Evolutionary conservation across 2,888 invertebrate species (phyloP).

Genomic region (Congeria kusceri): DNA sequence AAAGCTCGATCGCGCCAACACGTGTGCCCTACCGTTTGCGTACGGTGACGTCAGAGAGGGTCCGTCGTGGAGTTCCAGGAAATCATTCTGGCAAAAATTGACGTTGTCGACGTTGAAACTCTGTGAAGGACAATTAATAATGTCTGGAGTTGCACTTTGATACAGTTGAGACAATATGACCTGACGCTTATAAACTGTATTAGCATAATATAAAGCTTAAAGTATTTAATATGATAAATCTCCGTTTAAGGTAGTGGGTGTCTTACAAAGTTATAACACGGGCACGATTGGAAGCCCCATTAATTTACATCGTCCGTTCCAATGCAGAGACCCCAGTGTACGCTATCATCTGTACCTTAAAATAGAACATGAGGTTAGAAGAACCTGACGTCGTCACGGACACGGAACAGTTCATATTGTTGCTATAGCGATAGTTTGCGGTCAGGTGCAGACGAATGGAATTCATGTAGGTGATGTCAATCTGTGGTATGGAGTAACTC

Average conservation of each 20-base stretch:
- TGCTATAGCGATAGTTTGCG: background rate
- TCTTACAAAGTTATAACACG: too few relatives aligned
- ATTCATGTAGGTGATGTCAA: background rate
- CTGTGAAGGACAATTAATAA: background rate
- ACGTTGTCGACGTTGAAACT: background rate
- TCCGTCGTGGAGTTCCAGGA: background rate
- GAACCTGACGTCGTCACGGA: background rate
- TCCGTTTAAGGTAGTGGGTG: too few relatives aligned
- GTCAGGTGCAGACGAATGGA: background rate
- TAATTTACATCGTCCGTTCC: too few relatives aligned
- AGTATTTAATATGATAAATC: too few relatives aligned
- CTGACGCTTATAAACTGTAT: too few relatives aligned
- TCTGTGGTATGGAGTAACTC: background rate
- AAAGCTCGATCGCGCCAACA: too few relatives aligned
- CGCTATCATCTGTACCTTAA: background rate
- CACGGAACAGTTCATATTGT: background rate
- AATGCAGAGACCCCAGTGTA: too few relatives aligned
- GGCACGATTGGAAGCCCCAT: too few relatives aligned
- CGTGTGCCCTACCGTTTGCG: background rate
- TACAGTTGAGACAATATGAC: too few relatives aligned
- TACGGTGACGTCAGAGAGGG: background rate
- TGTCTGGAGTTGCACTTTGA: too few relatives aligned
- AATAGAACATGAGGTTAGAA: background rate
- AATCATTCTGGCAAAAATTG: background rate
- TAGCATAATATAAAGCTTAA: too few relatives aligned